Conservation (phyloP, 2,113 vertebrate species). For the Platichthys stellatus region DNA sequence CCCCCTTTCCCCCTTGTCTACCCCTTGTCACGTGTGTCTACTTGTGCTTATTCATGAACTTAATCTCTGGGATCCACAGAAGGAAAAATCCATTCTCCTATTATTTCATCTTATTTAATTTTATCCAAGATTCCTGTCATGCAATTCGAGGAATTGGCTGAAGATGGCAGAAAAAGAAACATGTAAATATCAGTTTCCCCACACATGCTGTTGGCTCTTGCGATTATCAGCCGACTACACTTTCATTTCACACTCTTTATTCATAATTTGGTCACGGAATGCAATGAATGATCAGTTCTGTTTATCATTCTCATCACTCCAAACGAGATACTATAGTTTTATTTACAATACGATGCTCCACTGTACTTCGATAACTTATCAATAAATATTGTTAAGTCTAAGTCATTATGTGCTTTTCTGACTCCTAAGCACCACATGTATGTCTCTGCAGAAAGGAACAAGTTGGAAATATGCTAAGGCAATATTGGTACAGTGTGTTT, state of each 20-base stretch:
- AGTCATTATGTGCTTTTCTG: neutral
- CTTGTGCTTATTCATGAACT: slow-evolving; percentile 44
- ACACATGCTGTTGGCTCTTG: slow-evolving; percentile 52
- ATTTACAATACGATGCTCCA: slow-evolving; percentile 51
- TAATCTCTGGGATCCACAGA: slow-evolving; percentile 15
- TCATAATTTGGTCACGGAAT: slow-evolving; percentile 39
- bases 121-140: slow-evolving; percentile 19
- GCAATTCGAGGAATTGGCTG: slow-evolving; percentile 3
- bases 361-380: slow-evolving; percentile 53
- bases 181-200: slow-evolving; percentile 52
- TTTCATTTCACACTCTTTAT: slow-evolving; percentile 42
- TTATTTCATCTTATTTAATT: neutral
- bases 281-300: slow-evolving; percentile 20
- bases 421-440: neutral
- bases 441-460: no score
- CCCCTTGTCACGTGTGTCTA: slow-evolving; percentile 43
- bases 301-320: slow-evolving; percentile 42
- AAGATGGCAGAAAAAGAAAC: neutral
- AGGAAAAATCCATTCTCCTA: slow-evolving; percentile 23
- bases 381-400: slow-evolving; percentile 64
- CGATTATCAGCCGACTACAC: neutral
- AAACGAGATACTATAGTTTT: slow-evolving; percentile 42
- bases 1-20: no score
- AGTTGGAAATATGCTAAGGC: no score
- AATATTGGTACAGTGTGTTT: no score